These are phyloP conservation scores for Pollachius pollachius DNA, from an alignment of 2,113 vertebrate genomes.

Conservation along the genomic window DNA sequence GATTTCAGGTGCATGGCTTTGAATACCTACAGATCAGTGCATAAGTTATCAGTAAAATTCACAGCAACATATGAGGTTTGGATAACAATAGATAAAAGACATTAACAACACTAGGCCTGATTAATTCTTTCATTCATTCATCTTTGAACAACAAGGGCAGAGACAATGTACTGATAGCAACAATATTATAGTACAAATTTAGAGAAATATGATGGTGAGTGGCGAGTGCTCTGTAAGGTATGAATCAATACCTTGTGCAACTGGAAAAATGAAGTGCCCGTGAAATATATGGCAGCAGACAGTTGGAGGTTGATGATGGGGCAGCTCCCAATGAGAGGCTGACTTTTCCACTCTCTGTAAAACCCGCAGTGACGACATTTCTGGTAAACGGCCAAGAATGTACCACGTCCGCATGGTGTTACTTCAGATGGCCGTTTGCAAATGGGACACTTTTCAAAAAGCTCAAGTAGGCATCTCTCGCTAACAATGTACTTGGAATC, in stretches of 20 bases:
- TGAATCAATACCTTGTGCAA: neutral
- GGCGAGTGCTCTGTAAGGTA: too few species aligned
- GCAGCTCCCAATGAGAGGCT: slow-evolving; percentile 6
- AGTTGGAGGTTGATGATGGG: neutral
- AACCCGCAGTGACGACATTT: slow-evolving; percentile 3
- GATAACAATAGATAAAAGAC: too few species aligned
- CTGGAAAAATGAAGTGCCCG: neutral
- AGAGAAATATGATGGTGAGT: too few species aligned
- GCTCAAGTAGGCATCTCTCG: slow-evolving; percentile 3
- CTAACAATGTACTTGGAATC: slow-evolving; percentile 8
- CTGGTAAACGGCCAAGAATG: slow-evolving; percentile 6
- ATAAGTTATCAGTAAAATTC: neutral
- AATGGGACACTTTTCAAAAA: neutral
- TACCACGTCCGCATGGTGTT: neutral
- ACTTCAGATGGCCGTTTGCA: neutral
- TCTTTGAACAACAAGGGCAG: neutral
- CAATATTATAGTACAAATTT: too few species aligned
- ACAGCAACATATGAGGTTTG: neutral
- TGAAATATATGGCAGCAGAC: neutral
- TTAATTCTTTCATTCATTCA: neutral
- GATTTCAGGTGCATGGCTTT: neutral
- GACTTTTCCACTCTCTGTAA: slow-evolving; percentile 4
- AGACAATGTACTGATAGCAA: neutral
- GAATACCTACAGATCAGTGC: slow-evolving; percentile 4
- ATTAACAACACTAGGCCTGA: neutral